Conservation (phyloP, 2,797 vertebrate species). For the Mus minutoides region DNA sequence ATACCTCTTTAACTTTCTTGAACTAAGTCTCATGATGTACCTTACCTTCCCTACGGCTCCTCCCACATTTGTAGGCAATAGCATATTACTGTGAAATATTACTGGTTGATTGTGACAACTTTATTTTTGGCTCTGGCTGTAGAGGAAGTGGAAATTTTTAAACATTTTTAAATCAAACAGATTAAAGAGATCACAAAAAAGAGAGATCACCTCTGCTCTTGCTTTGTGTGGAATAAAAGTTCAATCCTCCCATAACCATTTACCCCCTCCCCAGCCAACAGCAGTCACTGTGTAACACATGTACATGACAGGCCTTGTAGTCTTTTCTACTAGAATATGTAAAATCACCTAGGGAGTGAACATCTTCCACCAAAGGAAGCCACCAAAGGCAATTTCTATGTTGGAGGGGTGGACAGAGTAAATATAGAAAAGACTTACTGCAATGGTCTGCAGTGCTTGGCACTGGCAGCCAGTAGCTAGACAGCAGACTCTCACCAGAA, state of each 20-base stretch:
- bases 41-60: too few relatives aligned
- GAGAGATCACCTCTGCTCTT: conserved; percentile 70
- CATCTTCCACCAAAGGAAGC: conserved; percentile 79
- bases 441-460: conserved; percentile 84
- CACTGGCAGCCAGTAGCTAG: conserved; percentile 83
- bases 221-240: conserved; percentile 70
- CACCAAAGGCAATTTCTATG: conserved; percentile 86
- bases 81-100: conserved; percentile 46
- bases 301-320: background rate
- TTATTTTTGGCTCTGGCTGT: conserved; percentile 47
- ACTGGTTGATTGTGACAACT: conserved; percentile 59
- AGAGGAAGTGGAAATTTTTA: conserved; percentile 64
- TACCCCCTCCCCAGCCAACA: conserved; percentile 34
- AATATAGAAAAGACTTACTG: conserved; percentile 88
- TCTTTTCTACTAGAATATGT: conserved; percentile 75
- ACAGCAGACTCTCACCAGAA: conserved; percentile 84
- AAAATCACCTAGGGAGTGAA: conserved; percentile 82
- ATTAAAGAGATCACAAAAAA: conserved; percentile 75
- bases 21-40: background rate
- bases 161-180: conserved; percentile 61
- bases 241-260: background rate
- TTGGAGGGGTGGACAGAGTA: conserved; percentile 84
- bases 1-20: background rate
- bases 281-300: background rate
- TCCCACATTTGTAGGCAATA: background rate